A percentile compares a stretch with the other conserved stretches of the same genome.
Evolutionary conservation across 2,888 invertebrate species (phyloP).

Genomic region (Polietes domitor): DNA sequence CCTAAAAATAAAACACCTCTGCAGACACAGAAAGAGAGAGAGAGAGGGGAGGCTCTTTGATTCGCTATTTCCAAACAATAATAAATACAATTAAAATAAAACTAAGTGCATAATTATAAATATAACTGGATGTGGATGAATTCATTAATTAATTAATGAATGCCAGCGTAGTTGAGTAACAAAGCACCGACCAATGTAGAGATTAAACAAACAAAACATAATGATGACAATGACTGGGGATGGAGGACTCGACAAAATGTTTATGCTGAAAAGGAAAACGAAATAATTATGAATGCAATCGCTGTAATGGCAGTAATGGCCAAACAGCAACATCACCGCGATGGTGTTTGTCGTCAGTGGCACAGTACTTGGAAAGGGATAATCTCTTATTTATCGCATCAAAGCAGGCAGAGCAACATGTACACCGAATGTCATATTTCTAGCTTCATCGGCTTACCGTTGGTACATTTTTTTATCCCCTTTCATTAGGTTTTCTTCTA

Average conservation of each 20-base stretch:
- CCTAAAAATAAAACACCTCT: background rate
- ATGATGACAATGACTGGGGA: background rate
- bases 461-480: too few relatives aligned
- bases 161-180: background rate
- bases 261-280: background rate
- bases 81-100: conserved; percentile 5
- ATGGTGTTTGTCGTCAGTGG: too few relatives aligned
- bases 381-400: too few relatives aligned
- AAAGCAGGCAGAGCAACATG: too few relatives aligned
- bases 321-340: too few relatives aligned
- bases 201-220: background rate
- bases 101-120: background rate
- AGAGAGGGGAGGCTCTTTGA: too few relatives aligned
- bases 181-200: background rate
- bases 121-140: background rate
- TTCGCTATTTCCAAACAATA: background rate
- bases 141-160: background rate
- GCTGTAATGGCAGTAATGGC: background rate
- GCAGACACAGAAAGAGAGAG: too few relatives aligned
- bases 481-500: too few relatives aligned
- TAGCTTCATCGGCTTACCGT: too few relatives aligned
- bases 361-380: too few relatives aligned
- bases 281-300: background rate
- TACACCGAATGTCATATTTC: too few relatives aligned
- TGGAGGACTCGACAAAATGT: background rate